These are phyloP conservation scores for Pristionchus exspectatus DNA, from an alignment of 2,888 invertebrate genomes.

Conservation along the genomic window DNA sequence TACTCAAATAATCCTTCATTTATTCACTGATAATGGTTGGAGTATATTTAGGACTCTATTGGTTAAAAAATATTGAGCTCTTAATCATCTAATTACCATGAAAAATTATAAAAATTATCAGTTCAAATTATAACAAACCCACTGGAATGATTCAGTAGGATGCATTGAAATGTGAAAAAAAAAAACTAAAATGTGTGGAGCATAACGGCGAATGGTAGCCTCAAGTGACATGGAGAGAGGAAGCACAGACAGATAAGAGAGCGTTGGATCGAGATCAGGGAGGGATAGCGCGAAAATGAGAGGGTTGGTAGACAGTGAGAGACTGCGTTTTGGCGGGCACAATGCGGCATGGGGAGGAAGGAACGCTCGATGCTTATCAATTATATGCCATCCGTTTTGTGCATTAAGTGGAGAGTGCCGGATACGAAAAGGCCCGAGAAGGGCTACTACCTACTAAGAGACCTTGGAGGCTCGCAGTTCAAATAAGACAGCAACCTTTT, in stretches of 20 bases:
- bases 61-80: too few species aligned
- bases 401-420: background rate
- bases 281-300: background rate
- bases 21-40: too few species aligned
- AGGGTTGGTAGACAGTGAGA: background rate
- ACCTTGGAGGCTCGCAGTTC: background rate
- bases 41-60: too few species aligned
- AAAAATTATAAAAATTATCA: too few species aligned
- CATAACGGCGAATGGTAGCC: background rate
- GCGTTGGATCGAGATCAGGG: background rate
- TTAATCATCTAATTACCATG: too few species aligned
- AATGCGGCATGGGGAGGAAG: conserved; percentile 11
- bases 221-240: background rate
- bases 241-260: background rate
- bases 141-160: too few species aligned
- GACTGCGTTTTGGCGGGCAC: background rate
- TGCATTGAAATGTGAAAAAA: background rate
- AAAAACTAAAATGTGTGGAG: background rate
- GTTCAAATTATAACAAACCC: too few species aligned
- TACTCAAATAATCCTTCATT: background rate
- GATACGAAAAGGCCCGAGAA: background rate
- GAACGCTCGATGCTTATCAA: conserved; percentile 8
- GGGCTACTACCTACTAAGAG: background rate
- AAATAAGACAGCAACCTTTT: background rate
- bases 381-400: background rate